These are phyloP conservation scores for Melierax canorus DNA, from an alignment of 2,113 vertebrate genomes.

Conservation along the genomic window DNA sequence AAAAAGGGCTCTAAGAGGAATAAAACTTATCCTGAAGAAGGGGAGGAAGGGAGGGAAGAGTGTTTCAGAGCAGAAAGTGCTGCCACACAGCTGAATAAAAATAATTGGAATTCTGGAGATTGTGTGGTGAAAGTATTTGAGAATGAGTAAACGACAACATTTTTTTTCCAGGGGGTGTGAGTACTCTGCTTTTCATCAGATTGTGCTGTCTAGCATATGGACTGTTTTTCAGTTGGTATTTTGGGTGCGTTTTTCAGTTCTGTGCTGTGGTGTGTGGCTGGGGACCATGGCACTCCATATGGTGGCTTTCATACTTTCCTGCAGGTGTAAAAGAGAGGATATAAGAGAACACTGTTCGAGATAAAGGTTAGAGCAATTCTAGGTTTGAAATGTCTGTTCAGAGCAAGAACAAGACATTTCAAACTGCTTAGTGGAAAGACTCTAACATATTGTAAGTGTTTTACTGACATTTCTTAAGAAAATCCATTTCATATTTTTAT, in stretches of 20 bases:
- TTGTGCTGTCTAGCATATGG: conserved; percentile 54
- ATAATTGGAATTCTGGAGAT: conserved; percentile 41
- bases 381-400: conserved; percentile 22
- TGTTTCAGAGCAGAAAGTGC: background rate
- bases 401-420: conserved; percentile 38
- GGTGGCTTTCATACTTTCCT: conserved; percentile 38
- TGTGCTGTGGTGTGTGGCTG: background rate
- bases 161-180: background rate
- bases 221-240: conserved; percentile 45
- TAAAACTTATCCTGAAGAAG: conserved; percentile 27
- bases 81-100: conserved; percentile 58
- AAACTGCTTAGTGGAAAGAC: background rate
- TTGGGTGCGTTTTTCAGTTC: conserved; percentile 11
- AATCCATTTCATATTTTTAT: conserved; percentile 64
- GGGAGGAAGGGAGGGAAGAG: conserved; percentile 13
- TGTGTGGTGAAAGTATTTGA: conserved; percentile 29
- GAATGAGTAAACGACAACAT: conserved; percentile 26
- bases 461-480: conserved; percentile 68
- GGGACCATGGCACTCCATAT: conserved; percentile 16
- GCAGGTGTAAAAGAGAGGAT: conserved; percentile 40
- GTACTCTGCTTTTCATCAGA: conserved; percentile 38
- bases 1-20: background rate
- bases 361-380: conserved; percentile 46
- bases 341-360: background rate
- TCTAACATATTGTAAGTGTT: conserved; percentile 58